Evolutionary conservation across 2,797 vertebrate species (phyloP), one percentile per base, ranked within the genome.

Genomic region (Gouania willdenowi): DNA sequence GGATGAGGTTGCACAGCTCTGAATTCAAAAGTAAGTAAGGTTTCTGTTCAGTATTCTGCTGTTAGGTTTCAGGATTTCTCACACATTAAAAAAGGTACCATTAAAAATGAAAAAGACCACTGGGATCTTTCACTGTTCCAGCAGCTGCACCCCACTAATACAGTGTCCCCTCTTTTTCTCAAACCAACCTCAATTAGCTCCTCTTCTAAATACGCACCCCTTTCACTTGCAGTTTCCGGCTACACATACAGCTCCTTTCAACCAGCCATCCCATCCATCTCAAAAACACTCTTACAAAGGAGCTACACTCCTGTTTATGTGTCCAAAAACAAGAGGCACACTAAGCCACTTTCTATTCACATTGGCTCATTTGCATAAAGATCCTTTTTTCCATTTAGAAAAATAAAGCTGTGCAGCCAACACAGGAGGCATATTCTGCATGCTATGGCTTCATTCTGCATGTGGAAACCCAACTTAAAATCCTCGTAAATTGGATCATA

Each of bases 1-100:
- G 79, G 87, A 89, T 84, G 78, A 85, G 88, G 79, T 72, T 59
- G 79, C 73, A 42, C 52, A 77, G 59, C 62, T 76, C 70, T 81
- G n/a, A n/a, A 83, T 89, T 89, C 85, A 87, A 75, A 81, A n/a
- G n/a, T n/a, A n/a, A n/a, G n/a, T n/a, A n/a, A n/a, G n/a, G n/a
- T n/a, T n/a, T n/a, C n/a, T n/a, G n/a, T n/a, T n/a, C n/a, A n/a
- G n/a, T n/a, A n/a, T n/a, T n/a, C n/a, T n/a, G n/a, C n/a, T n/a
- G n/a, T n/a, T n/a, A n/a, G n/a, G n/a, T n/a, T n/a, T n/a, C n/a
- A n/a, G n/a, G n/a, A n/a, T n/a, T n/a, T n/a, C n/a, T n/a, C n/a
- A n/a, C n/a, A n/a, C n/a, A n/a, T n/a, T n/a, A n/a, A n/a, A n/a
- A n/a, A n/a, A n/a, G n/a, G n/a, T n/a, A n/a, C n/a, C n/a, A n/a